Conservation (phyloP, 2,888 invertebrate species). For the Sarcophaga rosellei region DNA sequence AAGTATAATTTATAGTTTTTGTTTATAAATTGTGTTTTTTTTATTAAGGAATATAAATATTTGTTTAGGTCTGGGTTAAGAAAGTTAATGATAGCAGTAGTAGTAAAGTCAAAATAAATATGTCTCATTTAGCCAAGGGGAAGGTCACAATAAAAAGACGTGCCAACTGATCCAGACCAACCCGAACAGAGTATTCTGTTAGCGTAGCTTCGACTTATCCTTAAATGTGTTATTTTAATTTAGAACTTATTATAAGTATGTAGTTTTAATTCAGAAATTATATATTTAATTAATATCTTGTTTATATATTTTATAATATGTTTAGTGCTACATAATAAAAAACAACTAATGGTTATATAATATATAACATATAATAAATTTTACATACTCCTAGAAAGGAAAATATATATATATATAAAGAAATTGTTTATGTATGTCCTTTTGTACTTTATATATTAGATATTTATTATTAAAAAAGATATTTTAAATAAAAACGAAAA, state of each 20-base stretch:
- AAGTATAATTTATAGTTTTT: constrained; percentile 73
- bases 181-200: constrained; percentile 15
- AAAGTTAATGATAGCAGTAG: constrained; percentile 87
- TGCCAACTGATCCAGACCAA: constrained; percentile 84
- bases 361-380: no score
- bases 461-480: no score
- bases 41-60: neutral
- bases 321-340: no score
- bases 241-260: constrained; percentile 10
- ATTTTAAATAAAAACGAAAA: no score
- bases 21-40: neutral
- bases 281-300: constrained; percentile 7
- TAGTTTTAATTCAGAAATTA: neutral
- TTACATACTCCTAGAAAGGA: no score
- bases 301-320: constrained; percentile 3
- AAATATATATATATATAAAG: no score
- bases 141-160: constrained; percentile 93
- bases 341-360: no score
- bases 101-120: constrained; percentile 89
- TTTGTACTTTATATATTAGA: no score
- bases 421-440: no score
- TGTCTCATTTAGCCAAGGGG: constrained; percentile 92
- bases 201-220: constrained; percentile 12
- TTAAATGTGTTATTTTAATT: constrained; percentile 14
- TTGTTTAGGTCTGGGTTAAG: constrained; percentile 91